Evolutionary conservation across 2,888 invertebrate genomes (phyloP), one percentile per base, ranked within the genome.

Genomic region (Neoascia interrupta): DNA sequence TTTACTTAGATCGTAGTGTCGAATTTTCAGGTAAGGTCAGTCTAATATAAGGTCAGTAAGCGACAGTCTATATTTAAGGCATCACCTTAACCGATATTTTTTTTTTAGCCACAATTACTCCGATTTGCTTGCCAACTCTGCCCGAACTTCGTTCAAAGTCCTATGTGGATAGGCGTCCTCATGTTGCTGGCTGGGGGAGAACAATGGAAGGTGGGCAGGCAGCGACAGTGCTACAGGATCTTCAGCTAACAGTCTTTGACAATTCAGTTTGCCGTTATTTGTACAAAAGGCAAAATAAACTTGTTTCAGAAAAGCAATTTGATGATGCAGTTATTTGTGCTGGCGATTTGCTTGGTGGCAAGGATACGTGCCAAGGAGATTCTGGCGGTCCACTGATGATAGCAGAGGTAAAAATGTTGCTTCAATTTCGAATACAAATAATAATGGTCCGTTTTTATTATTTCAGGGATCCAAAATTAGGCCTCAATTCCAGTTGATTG

Each of bases 41-140:
- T 21, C 1, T n/a, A 31, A 19, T 1, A n/a, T n/a, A n/a, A n/a
- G n/a, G n/a, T n/a, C n/a, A n/a, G n/a, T n/a, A n/a, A n/a, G n/a
- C n/a, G n/a, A n/a, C n/a, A n/a, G n/a, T n/a, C n/a, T n/a, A n/a
- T n/a, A n/a, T n/a, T n/a, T n/a, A n/a, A n/a, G n/a, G n/a, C n/a
- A n/a, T n/a, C n/a, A n/a, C n/a, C n/a, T n/a, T n/a, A n/a, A n/a
- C n/a, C n/a, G n/a, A n/a, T n/a, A n/a, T n/a, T n/a, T n/a, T n/a
- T 63, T 10, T 37, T 61, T 39, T 88, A 95, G 95, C 87, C 10
- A 84, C 90, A 18, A 92, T 96, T 53, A 89, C 89, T 80, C 95
- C 96, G 0, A 92, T 96, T 81, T 96, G 96, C 85, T 88, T 96
- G 54, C 96, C 96, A 0, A 86, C 89, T 10, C 87, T 89, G 6